phyloP scores from a whole-genome alignment of 2,113 vertebrate species.

The Glaucidium brasilianum region DNA sequence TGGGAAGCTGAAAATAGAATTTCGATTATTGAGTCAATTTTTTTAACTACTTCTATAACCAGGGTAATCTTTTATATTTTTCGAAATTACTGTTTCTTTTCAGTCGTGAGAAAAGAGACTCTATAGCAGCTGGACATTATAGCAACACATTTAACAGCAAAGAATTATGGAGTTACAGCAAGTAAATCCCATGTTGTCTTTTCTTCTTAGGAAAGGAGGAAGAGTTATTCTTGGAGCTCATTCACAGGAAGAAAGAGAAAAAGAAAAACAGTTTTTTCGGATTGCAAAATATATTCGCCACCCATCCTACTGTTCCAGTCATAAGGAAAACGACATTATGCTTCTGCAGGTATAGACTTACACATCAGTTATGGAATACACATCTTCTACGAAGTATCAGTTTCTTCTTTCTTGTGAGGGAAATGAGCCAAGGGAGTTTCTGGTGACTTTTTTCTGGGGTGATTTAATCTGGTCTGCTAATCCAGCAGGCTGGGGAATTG shows the following conservation, averaged over 20 bases:
- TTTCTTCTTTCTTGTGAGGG: not conserved
- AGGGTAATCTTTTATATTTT: not conserved
- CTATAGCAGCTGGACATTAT: not conserved
- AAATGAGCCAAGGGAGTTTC: not conserved
- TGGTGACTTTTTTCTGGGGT: not conserved
- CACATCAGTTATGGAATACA: not conserved
- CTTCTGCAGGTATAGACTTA: conserved; percentile 65
- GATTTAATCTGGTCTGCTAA: not conserved
- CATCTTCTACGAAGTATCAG: not conserved
- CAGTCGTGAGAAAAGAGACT: not conserved
- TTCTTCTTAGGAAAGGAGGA: not conserved
- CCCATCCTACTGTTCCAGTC: rapidly evolving
- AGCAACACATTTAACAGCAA: not conserved
- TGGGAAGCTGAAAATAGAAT: not conserved
- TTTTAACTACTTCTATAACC: not conserved
- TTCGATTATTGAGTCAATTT: not conserved
- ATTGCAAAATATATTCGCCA: not conserved
- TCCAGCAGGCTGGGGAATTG: not conserved
- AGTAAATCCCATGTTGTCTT: not conserved
- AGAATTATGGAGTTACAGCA: not conserved
- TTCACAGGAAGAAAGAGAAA: not conserved
- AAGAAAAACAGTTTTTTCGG: not conserved
- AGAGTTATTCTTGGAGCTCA: conserved; percentile 67
- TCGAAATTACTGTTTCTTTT: not conserved
- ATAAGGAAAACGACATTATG: conserved; percentile 50